These are phyloP conservation scores for Aphelenchoides besseyi DNA, from an alignment of 1,140 invertebrate genomes.

Conservation along the genomic window DNA sequence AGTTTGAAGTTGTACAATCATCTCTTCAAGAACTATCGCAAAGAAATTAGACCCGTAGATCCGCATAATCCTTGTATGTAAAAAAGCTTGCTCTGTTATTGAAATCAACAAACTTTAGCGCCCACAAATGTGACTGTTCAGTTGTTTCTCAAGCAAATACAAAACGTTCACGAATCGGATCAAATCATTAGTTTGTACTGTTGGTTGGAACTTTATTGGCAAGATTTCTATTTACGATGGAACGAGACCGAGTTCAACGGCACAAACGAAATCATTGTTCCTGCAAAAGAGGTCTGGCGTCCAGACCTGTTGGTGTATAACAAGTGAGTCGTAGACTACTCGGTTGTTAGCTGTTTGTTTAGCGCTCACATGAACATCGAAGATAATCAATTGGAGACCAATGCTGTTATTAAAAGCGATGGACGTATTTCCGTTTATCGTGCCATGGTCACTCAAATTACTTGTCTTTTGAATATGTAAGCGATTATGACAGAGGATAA, in stretches of 20 bases:
- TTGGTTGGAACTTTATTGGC: conserved; percentile 53
- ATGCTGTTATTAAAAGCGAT: conserved; percentile 53
- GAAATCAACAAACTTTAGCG: conserved; percentile 21
- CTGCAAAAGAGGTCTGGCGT: conserved; percentile 50
- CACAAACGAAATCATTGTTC: conserved; percentile 45
- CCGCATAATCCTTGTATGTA: conserved; percentile 9
- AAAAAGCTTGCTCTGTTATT: neutral
- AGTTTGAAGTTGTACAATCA: conserved; percentile 23
- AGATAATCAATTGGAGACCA: conserved; percentile 60
- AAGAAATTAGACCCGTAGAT: conserved; percentile 41
- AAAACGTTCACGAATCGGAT: conserved; percentile 59
- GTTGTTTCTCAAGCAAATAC: conserved; percentile 60
- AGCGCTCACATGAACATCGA: conserved; percentile 61
- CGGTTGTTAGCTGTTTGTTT: neutral
- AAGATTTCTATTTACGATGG: conserved; percentile 34
- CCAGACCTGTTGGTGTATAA: conserved; percentile 54
- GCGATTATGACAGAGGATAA: neutral
- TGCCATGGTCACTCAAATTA: conserved; percentile 61
- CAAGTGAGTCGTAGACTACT: conserved; percentile 42
- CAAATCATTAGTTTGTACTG: conserved; percentile 60
- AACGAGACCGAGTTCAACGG: conserved; percentile 46
- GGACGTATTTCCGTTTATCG: conserved; percentile 57
- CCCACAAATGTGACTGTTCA: conserved; percentile 59
- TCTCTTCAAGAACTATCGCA: conserved; percentile 42
- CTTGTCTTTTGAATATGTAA: conserved; percentile 49